Base-by-base conservation (phyloP, 92 coral and sea anemone species). In the Pocillopora meandrina region DNA sequence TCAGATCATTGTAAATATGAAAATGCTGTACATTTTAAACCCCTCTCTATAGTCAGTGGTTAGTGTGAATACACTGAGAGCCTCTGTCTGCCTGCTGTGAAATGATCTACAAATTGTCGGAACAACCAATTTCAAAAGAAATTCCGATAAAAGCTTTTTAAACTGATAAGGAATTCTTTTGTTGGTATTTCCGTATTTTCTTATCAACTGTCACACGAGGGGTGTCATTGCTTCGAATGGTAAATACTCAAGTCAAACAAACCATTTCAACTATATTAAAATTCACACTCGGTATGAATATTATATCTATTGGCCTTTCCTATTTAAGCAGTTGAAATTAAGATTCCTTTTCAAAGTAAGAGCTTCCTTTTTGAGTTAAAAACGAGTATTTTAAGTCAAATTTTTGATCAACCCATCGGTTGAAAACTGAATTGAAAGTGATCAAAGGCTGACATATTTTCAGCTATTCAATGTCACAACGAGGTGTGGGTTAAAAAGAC, bases 141-240 rank as follows among this genome's bases (percentile, higher is more conserved):
- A 20, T 42, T 36, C 61, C 23, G 23, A 14, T 18, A 47, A 68
- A 31, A 72, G 60, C 14, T 0, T 16, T 52, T 72, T 52, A 15
- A 47, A 10, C 77, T 52, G 77, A 72, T 72, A 72, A 72, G 31
- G 60, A 14, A 47, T 72, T 52, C 61, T 36, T 55, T 72, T 72
- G 62, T n/a, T 52, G n/a, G 34, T 3, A 47, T 72, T 55, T 20
- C 34, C 52, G 61, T 72, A 52, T 72, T 72, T 72, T 72, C 52
- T 52, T 19, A 60, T 18, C 20, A 52, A 52, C 47, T 72, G 77
- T 72, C 35, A 72, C 77, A 4, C 20, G 19, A 72, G 55, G 35
- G 61, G 35, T 19, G 36, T 10, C 56, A 72, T 52, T 47, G 52
- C 61, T 52, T 10, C 31, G 34, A 72, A 52, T 14, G 34, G 33